Evolutionary conservation across 2,113 vertebrate species (phyloP).

Genomic region (human (Homo sapiens)): GRCh38 chr11:115160001-115160500

Average conservation of each 20-base stretch:
- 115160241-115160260: too few relatives aligned
- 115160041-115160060: too few relatives aligned
- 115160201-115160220: too few relatives aligned
- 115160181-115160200: too few relatives aligned
- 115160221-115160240: too few relatives aligned
- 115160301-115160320: neutral
- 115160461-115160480: neutral
- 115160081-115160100: too few relatives aligned
- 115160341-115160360: accelerated
- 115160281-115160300: neutral
- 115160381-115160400: neutral
- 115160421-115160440: neutral
- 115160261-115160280: neutral
- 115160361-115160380: neutral
- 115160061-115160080: too few relatives aligned
- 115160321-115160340: neutral
- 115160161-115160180: too few relatives aligned
- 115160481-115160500: neutral
- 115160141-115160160: too few relatives aligned
- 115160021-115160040: accelerated
- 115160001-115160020: too few relatives aligned
- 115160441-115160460: neutral
- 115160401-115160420: neutral
- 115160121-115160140: accelerated
- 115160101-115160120: accelerated